A percentile compares a stretch with the other conserved stretches of the same genome.
These are phyloP conservation scores for Tenualosa thibaudeaui DNA, from an alignment of 2,797 vertebrate genomes.

Conservation along the genomic window DNA sequence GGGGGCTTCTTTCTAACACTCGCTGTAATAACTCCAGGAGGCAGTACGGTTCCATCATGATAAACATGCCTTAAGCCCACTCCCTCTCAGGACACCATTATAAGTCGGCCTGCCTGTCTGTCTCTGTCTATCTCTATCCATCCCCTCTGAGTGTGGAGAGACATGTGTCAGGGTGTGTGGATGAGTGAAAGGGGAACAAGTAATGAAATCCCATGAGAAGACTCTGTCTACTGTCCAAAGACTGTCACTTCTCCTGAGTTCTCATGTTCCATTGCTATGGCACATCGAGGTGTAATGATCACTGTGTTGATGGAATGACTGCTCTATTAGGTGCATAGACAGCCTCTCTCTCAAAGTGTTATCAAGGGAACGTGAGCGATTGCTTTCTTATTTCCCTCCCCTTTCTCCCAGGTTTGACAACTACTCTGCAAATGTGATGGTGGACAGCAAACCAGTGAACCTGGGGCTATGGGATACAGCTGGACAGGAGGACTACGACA, in stretches of 20 bases:
- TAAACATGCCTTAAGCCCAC: not conserved
- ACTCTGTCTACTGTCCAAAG: not conserved
- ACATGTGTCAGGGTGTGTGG: not conserved
- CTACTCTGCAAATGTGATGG: slow-evolving; percentile 90
- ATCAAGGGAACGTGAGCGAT: not conserved
- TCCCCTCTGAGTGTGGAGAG: not conserved
- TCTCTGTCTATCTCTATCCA: slow-evolving; percentile 16
- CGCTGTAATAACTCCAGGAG: not conserved
- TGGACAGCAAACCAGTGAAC: slow-evolving; percentile 90
- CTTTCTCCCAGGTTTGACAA: slow-evolving; percentile 80
- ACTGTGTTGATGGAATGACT: not conserved
- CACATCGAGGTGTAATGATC: not conserved
- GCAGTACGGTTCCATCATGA: not conserved
- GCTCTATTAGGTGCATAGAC: not conserved
- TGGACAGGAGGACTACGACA: slow-evolving; percentile 87
- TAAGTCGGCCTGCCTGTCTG: not conserved
- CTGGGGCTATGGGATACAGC: slow-evolving; percentile 89
- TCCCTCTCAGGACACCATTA: not conserved
- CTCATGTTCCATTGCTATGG: not conserved
- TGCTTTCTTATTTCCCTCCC: not conserved
- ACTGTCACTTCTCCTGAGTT: not conserved
- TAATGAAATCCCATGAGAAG: slow-evolving; percentile 20
- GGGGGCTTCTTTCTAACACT: not conserved
- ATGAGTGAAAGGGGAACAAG: not conserved
- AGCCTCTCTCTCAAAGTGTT: not conserved